phyloP scores from a whole-genome alignment of 2,113 vertebrate genomes.

The Gymnogyps californianus region DNA sequence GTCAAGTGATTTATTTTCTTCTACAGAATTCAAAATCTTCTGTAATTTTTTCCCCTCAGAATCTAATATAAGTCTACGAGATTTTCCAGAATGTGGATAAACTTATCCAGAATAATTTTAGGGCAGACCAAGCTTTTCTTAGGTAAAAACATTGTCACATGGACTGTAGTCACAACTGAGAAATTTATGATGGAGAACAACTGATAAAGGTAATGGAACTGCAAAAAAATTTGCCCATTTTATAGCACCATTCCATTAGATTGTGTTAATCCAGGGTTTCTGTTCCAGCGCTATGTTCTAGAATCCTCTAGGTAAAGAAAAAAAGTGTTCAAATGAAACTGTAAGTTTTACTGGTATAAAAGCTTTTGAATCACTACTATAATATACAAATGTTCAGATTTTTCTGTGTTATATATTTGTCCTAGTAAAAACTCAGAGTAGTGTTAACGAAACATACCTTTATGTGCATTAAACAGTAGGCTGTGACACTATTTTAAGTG shows the following conservation, averaged over 20 bases:
- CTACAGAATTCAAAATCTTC: neutral
- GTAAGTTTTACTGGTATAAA: constrained; percentile 8
- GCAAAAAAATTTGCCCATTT: neutral
- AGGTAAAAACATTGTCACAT: neutral
- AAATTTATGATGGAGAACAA: neutral
- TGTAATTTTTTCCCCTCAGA: neutral
- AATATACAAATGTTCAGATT: neutral
- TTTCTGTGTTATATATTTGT: constrained; percentile 47
- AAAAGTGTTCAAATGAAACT: neutral
- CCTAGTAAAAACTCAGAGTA: constrained; percentile 37
- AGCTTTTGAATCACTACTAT: constrained; percentile 12
- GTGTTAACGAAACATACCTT: constrained; percentile 65
- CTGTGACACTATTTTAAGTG: constrained; percentile 56
- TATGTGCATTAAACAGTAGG: constrained; percentile 47
- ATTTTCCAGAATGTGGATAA: neutral
- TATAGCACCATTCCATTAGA: neutral
- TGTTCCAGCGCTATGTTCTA: neutral
- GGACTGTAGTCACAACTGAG: neutral
- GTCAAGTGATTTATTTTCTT: neutral
- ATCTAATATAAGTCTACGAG: neutral
- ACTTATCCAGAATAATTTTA: neutral
- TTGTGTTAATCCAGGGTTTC: neutral
- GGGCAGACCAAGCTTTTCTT: neutral
- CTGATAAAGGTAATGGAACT: neutral
- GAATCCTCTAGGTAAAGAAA: neutral